A percentile compares a stretch with the other conserved stretches of the same genome.
These are phyloP conservation scores for Himalopsyche anomala DNA, from an alignment of 2,888 invertebrate genomes.

Conservation along the genomic window DNA sequence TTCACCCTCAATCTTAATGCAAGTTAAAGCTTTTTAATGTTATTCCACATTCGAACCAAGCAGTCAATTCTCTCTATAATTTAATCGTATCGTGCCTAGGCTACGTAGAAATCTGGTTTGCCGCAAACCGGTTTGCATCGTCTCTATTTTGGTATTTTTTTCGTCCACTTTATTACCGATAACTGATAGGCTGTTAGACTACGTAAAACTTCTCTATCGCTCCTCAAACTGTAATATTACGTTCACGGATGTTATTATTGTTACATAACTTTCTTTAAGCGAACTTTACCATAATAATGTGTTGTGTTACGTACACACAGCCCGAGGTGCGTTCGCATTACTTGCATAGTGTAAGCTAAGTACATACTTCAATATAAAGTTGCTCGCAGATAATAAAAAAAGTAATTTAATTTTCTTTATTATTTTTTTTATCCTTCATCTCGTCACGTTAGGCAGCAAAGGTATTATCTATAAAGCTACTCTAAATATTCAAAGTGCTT, in stretches of 20 bases:
- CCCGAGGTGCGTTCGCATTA: conserved; percentile 2
- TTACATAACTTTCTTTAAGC: conserved; percentile 5
- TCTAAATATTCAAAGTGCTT: too few relatives aligned
- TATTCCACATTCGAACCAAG: background rate
- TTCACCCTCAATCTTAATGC: too few relatives aligned
- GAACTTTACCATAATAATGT: background rate
- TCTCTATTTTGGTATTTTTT: conserved; percentile 39
- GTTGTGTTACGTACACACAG: background rate
- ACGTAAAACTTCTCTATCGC: background rate
- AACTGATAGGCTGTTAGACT: conserved; percentile 1
- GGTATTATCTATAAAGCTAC: too few relatives aligned
- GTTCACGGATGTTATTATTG: conserved; percentile 23
- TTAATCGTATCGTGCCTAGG: conserved; percentile 32
- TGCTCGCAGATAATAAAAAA: too few relatives aligned
- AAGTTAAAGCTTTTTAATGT: background rate
- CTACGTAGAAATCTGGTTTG: conserved; percentile 15
- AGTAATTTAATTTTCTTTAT: too few relatives aligned
- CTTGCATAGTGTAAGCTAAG: background rate
- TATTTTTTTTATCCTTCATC: too few relatives aligned
- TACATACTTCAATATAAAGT: too few relatives aligned
- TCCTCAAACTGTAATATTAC: background rate
- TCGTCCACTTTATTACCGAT: conserved; percentile 35
- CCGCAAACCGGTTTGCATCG: background rate
- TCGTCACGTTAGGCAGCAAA: too few relatives aligned
- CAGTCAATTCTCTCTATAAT: background rate